These are phyloP conservation scores for Drymodes brunneopygia DNA, from an alignment of 2,113 vertebrate genomes.

Conservation along the genomic window DNA sequence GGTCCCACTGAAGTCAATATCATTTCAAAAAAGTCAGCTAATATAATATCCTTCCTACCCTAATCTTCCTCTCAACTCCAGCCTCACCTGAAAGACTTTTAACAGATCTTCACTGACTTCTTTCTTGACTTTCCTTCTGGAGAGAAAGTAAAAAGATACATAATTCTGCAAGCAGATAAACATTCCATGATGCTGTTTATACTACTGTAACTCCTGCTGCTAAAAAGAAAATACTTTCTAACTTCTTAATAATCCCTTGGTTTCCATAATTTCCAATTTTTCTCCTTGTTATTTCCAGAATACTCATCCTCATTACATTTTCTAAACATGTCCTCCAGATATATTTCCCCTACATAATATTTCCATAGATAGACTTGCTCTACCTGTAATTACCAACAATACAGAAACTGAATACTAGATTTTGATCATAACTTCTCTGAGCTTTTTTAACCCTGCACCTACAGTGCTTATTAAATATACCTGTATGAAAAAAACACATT, in stretches of 20 bases:
- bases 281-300: background rate
- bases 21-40: background rate
- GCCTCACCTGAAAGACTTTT: background rate
- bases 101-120: background rate
- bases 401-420: background rate
- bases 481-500: background rate
- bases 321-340: background rate
- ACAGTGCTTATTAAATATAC: background rate
- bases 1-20: background rate
- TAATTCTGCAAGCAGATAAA: background rate
- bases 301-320: background rate
- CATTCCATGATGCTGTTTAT: background rate
- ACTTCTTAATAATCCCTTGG: background rate
- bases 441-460: background rate
- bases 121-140: background rate
- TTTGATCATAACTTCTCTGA: background rate
- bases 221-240: background rate
- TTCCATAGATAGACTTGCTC: background rate
- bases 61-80: background rate
- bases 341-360: background rate
- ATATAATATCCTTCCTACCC: background rate
- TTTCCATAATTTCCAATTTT: background rate
- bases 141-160: background rate
- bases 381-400: background rate
- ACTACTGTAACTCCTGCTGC: background rate